Base-by-base conservation (phyloP, 2,888 invertebrate genomes). In the Glyphotaelius pellucidus region DNA sequence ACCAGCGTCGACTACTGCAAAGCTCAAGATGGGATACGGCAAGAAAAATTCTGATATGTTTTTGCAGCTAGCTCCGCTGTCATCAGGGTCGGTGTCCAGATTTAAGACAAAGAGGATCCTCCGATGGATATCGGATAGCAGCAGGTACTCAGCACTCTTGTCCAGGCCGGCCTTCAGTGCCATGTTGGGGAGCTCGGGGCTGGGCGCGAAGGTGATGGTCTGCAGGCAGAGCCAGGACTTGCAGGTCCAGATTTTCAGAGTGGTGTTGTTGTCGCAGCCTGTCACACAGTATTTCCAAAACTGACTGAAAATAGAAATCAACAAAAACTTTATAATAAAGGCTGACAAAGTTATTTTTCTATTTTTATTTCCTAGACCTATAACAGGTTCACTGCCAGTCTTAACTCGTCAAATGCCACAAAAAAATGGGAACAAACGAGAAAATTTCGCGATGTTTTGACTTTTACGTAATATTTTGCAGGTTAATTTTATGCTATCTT, bases 221-320 rank as follows among this genome's bases (percentile, higher is more conserved):
- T 99, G 99, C n/a, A 99, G 96, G 94, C 99, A 99, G 88, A 97
- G 97, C 99, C 99, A 99, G 0, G 98, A 97, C 94, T 99, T 98
- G 95, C 99, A 99, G 12, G 98, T 98, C 99, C 99, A 99, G 87
- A 98, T 96, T 95, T 99, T 99, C 90, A 99, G 96, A 94, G 98
- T 98, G 0, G 98, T 97, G 95, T 99, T 99, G 95, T 98, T 97
- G 93, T 98, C 97, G 0, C 98, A 98, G 0, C 99, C 99, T 0
- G 99, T 99, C 83, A 99, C 97, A 0, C 98, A 99, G 95, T 98
- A 99, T 95, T 99, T 99, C 99, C 99, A 99, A 95, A 99, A 99
- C 94, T 98, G 97, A 25, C 96, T 97, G 94, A 80, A 97, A 97
- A 31, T 35, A 35, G 35, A 35, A 83, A 83, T 83, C 25, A 35